Evolutionary conservation across 2,888 invertebrate species (phyloP), one percentile per base, ranked within the genome.

Genomic region (Temnothorax ravouxi): DNA sequence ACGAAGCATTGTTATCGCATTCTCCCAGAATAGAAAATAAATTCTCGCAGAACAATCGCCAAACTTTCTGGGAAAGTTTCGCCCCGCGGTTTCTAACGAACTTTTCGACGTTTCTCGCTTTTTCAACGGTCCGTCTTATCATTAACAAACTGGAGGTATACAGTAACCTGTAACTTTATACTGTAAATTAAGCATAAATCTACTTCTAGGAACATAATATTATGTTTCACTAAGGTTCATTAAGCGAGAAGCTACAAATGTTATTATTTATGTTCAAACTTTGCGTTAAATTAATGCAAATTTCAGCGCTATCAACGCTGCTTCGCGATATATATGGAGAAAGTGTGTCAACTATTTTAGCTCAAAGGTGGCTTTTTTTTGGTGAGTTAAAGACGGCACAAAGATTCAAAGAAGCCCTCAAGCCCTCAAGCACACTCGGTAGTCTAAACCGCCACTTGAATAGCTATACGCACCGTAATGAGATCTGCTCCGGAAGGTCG

Each of bases 1-100:
- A 52, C 52, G 15, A 62, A 38, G 54, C 79, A 85, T 85, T 88
- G 86, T 88, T 38, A 75, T 79, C 50, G 54, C 69, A 56, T 56
- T 54, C 18, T 69, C 72, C 21, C 56, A 52, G 64, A 86, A 41
- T 86, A 72, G 75, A 86, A 89, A 89, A 89, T 62, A 84, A 86
- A 87, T 89, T 82, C 88, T 67, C 82, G 38, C 69, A 34, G 67
- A 84, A 89, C 88, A 89, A 88, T 88, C 21, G 56, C 38, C 62
- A 50, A 54, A 62, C 56, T 84, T 71, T 34, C 79, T 66, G 38
- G 44, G 47, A 18, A 62, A 84, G 74, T 89, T 89, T 84, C 86
- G 81, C 80, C 11, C 21, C 66, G 64, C 56, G 11, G 41, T 59
- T 41, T 47, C 52, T 59, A 50, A 56, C 69, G 13, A 75, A 71